Percentiles rank a stretch among this genome's conserved stretches.
phyloP scores from a whole-genome alignment of 2,888 invertebrate genomes.

The Drosophila paranaensis region DNA sequence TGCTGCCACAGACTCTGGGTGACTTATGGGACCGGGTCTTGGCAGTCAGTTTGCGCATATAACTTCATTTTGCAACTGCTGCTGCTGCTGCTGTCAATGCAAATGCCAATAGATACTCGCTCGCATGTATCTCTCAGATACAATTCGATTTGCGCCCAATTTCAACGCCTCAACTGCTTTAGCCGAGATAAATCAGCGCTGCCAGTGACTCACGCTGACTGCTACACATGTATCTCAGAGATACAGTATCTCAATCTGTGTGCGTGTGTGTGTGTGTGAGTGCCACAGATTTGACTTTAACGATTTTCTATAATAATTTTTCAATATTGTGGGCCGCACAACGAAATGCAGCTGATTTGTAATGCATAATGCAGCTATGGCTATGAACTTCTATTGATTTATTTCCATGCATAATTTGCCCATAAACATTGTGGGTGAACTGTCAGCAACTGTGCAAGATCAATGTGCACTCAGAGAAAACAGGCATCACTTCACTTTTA shows the following conservation, averaged over 20 bases:
- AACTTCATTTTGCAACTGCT: constrained; percentile 65
- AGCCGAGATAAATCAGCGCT: constrained; percentile 59
- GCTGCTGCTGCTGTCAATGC: constrained; percentile 44
- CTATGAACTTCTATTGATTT: constrained; percentile 69
- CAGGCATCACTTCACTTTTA: background rate
- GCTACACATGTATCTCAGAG: constrained; percentile 67
- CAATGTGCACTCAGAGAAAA: constrained; percentile 43
- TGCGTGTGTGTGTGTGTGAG: background rate
- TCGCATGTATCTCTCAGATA: constrained; percentile 54
- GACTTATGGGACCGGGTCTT: constrained; percentile 71
- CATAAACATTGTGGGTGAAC: constrained; percentile 65
- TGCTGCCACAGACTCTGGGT: constrained; percentile 59
- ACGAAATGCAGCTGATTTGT: constrained; percentile 53
- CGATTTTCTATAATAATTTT: constrained; percentile 75
- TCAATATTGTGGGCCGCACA: constrained; percentile 54
- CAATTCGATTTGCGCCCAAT: constrained; percentile 80
- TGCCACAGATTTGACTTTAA: constrained; percentile 49
- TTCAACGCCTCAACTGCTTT: constrained; percentile 75
- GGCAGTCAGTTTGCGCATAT: constrained; percentile 53
- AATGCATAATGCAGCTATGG: constrained; percentile 55
- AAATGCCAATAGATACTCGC: constrained; percentile 58
- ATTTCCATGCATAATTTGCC: constrained; percentile 67
- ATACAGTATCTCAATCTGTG: constrained; percentile 35
- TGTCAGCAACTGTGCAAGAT: constrained; percentile 66
- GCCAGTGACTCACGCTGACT: constrained; percentile 68